Evolutionary conservation across 2,888 invertebrate genomes (phyloP), one percentile per base, ranked within the genome.

Genomic region (Zootermopsis nevadensis): DNA sequence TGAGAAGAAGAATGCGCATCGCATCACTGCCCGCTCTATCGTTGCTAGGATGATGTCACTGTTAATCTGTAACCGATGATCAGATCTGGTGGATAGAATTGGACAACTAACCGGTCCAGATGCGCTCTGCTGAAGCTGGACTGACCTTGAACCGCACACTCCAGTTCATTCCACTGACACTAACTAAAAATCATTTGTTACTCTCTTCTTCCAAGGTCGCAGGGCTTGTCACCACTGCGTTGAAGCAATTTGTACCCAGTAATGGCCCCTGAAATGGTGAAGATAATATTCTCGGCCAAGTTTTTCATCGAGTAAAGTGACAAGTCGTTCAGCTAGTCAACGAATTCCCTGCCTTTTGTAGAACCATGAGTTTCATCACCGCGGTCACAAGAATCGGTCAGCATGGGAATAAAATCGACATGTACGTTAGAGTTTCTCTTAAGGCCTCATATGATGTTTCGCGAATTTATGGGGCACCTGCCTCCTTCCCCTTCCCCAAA

Each of bases 71-170:
- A 27, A 27, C 15, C n/a, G 27, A 27, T 7, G 10, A 27, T 27
- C n/a, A 27, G n/a, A 27, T 60, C n/a, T 60, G 60, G n/a, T 27
- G 60, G 60, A 60, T 27, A 27, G 60, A 60, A 60, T 60, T n/a
- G 60, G 60, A 60, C n/a, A 60, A 60, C 60, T 27, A 60, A 60
- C 60, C 60, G 60, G 60, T 60, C 60, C 60, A 60, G 60, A 60
- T 60, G 60, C 60, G 60, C 60, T 60, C 60, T 60, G 60, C n/a
- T 60, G 60, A 60, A 60, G 60, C 27, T 60, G 60, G 60, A 60
- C 60, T 60, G 60, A 60, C 60, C 60, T 60, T 60, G 60, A 60
- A 60, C 60, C 60, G n/a, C 60, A 60, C 60, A 60, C 60, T 60
- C 60, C 27, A 60, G 60, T 60, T 60, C 60, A 60, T 60, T 60